A percentile compares a stretch with the other conserved stretches of the same genome.
Evolutionary conservation across 2,888 invertebrate genomes (phyloP).

Genomic region (Agrochola macilenta): DNA sequence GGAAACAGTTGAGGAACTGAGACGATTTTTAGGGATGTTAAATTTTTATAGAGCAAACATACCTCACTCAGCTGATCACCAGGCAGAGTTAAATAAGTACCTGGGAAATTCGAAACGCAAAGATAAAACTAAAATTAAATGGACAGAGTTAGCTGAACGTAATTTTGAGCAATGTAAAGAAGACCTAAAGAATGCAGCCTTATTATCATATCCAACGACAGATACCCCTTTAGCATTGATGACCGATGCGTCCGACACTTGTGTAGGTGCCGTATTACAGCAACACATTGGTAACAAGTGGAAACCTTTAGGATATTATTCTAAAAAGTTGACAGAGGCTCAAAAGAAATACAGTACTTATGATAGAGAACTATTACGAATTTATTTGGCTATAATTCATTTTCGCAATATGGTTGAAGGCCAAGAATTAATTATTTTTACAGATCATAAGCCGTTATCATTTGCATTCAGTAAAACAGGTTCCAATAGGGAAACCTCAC

Average conservation of each 20-base stretch:
- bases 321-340: slow-evolving; percentile 1
- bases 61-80: background rate
- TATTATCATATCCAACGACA: background rate
- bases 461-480: background rate
- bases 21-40: slow-evolving; percentile 10
- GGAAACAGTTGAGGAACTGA: background rate
- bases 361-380: background rate
- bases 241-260: slow-evolving; percentile 19
- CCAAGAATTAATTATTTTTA: background rate
- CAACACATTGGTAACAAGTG: background rate
- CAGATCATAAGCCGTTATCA: slow-evolving; percentile 1
- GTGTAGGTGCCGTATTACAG: slow-evolving; percentile 5
- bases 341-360: slow-evolving; percentile 10
- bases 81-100: background rate
- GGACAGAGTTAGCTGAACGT: background rate
- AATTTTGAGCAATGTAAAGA: slow-evolving; percentile 15
- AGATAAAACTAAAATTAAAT: slow-evolving; percentile 13
- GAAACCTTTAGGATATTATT: too few species aligned
- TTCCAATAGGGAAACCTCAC: background rate
- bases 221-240: slow-evolving; percentile 6
- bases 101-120: background rate
- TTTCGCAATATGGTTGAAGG: slow-evolving; percentile 1
- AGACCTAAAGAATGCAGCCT: background rate
- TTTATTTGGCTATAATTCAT: background rate
- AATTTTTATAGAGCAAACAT: slow-evolving; percentile 11